Base-by-base conservation (phyloP, 2,113 vertebrate genomes). In the Calonectris borealis region DNA sequence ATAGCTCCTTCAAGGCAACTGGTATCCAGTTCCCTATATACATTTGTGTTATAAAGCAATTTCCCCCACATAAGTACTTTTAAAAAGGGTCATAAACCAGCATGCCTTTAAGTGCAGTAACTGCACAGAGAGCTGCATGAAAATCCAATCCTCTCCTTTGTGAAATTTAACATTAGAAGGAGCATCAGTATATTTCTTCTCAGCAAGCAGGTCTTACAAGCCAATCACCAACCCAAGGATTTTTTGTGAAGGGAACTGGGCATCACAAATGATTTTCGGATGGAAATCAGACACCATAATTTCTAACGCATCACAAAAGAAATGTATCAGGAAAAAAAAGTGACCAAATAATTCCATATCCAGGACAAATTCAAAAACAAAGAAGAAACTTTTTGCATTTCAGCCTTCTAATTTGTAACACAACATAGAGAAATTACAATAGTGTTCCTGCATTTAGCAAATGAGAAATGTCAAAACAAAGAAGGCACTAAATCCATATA, bases 401-500 rank as follows among this genome's bases (percentile, higher is more conserved):
- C 6, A 10, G n/a, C 31, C 58, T 90, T 77, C n/a, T 90, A 66
- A 81, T 94, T 73, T 83, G 6, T 72, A 80, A 57, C 58, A 78
- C 42, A 81, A 40, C 44, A 58, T 5, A 79, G 22, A 90, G 83
- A 93, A 90, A 95, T 89, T 82, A 60, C 42, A 83, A 71, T 79
- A 77, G 31, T 8, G 1, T 72, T 93, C 52, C 58, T 95, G 42
- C 62, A 72, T 78, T 94, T 92, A 91, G 75, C 46, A 96, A 95
- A 97, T 95, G 72, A 94, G 54, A 96, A 96, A 88, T 84, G 88
- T 80, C 81, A 97, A 95, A 94, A 91, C 20, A 88, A 89, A 69
- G 58, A 94, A 92, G 69, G 71, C 88, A 93, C 29, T 72, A 96
- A 96, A 97, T 96, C 78, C 58, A 73, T 96, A 88, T 13, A 88